Percentiles rank a stretch among this genome's conserved stretches.
phyloP scores from a whole-genome alignment of 2,888 invertebrate genomes.

The Rutpela maculata region DNA sequence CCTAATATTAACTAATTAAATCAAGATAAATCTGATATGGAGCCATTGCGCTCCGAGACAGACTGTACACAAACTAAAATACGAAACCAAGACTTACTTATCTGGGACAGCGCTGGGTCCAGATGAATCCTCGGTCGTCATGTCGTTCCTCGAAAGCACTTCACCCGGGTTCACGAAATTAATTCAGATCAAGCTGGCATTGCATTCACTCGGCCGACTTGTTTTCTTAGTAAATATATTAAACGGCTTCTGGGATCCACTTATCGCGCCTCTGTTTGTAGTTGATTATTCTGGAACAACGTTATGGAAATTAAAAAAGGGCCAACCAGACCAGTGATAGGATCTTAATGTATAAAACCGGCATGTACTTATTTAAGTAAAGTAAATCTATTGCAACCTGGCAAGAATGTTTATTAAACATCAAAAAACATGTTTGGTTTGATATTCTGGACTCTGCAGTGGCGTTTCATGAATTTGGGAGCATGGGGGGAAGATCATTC shows the following conservation, averaged over 20 bases:
- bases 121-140: slow-evolving; percentile 40
- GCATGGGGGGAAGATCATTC: too few species aligned
- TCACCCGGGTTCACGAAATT: slow-evolving; percentile 2
- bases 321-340: neutral
- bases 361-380: too few species aligned
- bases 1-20: too few species aligned
- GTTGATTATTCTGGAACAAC: slow-evolving; percentile 16
- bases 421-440: too few species aligned
- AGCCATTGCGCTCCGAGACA: too few species aligned
- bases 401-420: too few species aligned
- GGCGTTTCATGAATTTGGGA: too few species aligned
- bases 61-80: neutral
- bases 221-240: slow-evolving; percentile 2
- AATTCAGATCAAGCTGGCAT: slow-evolving; percentile 19
- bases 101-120: slow-evolving; percentile 41
- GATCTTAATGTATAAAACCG: neutral
- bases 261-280: neutral
- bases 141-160: neutral
- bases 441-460: too few species aligned
- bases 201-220: neutral
- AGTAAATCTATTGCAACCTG: too few species aligned
- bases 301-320: slow-evolving; percentile 12
- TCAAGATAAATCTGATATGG: too few species aligned
- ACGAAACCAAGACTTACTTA: slow-evolving; percentile 26
- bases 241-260: neutral